phyloP scores from a whole-genome alignment of 2,113 vertebrate genomes.

The Cochlearius cochlearius region DNA sequence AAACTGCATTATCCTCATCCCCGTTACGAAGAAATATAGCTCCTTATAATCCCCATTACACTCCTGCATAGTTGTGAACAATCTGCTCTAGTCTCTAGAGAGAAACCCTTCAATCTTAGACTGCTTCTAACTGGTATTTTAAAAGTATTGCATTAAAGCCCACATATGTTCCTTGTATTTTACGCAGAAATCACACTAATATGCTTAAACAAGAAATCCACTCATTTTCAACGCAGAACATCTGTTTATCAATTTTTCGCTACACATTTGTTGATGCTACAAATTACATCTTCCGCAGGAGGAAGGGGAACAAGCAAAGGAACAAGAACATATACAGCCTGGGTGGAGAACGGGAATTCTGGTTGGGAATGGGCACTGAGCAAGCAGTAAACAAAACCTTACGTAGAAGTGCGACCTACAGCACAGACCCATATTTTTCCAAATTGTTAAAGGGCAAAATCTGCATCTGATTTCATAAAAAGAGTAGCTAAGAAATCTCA shows the following conservation, averaged over 20 bases:
- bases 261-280: neutral
- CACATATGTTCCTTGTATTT: fast-evolving
- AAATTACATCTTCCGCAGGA: neutral
- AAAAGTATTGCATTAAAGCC: neutral
- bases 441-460: neutral
- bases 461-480: neutral
- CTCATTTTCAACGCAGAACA: neutral
- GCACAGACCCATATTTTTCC: neutral
- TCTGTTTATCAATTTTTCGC: neutral
- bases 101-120: neutral
- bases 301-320: neutral
- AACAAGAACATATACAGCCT: neutral
- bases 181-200: neutral
- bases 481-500: neutral
- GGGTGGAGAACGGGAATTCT: neutral
- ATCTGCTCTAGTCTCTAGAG: neutral
- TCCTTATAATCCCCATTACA: neutral
- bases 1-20: neutral
- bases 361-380: neutral
- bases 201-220: neutral
- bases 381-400: neutral
- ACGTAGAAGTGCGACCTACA: neutral
- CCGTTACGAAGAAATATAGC: neutral
- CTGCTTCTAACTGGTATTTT: neutral
- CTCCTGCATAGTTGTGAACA: neutral